Evolutionary conservation across 2,888 invertebrate genomes (phyloP).

Genomic region (Deroplatys truncata): DNA sequence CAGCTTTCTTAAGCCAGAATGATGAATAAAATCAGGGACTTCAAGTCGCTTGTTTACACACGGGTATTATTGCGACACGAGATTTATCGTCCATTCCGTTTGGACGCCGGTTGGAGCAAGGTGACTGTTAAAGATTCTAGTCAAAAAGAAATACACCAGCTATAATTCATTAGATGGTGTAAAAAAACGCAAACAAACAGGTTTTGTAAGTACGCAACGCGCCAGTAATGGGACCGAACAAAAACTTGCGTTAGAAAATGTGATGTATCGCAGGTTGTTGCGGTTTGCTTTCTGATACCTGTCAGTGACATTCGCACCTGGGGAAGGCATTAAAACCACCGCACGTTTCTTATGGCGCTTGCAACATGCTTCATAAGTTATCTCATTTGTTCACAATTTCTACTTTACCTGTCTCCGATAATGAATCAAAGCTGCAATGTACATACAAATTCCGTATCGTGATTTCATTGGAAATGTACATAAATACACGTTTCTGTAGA

Average conservation of each 20-base stretch:
- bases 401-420: no score
- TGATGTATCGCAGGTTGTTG: neutral
- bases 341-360: neutral
- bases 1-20: neutral
- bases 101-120: neutral
- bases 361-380: neutral
- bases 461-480: no score
- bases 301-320: neutral
- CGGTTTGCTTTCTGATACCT: neutral
- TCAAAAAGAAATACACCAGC: neutral
- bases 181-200: neutral
- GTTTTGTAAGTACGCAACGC: neutral
- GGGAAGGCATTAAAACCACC: neutral
- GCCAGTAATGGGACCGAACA: neutral
- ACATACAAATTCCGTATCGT: no score
- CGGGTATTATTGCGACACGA: neutral
- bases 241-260: neutral
- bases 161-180: neutral
- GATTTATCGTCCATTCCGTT: neutral
- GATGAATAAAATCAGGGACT: neutral
- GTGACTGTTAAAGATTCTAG: neutral
- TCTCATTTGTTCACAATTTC: neutral
- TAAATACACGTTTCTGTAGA: no score
- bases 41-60: neutral
- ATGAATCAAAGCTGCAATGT: no score